Percentiles rank a stretch among this genome's conserved stretches.
Evolutionary conservation across 1,140 invertebrate species (phyloP).

Genomic region (Cepaea nemoralis): DNA sequence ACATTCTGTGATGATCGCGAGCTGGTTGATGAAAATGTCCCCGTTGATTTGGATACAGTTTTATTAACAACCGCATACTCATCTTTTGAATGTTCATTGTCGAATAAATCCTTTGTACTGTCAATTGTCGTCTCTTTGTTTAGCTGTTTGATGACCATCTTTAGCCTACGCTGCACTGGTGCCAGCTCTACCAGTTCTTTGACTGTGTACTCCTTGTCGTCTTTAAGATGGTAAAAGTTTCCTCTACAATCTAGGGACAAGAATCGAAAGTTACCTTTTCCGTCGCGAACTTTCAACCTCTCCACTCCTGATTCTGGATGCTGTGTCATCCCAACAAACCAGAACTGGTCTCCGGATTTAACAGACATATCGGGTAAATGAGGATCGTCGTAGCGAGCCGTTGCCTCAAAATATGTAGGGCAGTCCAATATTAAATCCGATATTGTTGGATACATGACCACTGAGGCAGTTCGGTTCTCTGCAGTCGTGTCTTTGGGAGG

Average conservation of each 20-base stretch:
- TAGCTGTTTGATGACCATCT: background rate
- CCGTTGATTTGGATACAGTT: background rate
- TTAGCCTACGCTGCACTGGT: slow-evolving; percentile 41
- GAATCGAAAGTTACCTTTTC: slow-evolving; percentile 31
- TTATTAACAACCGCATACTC: background rate
- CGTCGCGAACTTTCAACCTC: slow-evolving; percentile 41
- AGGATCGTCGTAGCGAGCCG: slow-evolving; percentile 44
- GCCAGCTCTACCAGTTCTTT: slow-evolving; percentile 47
- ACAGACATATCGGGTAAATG: slow-evolving; percentile 46
- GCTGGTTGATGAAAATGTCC: background rate
- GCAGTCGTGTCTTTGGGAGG: slow-evolving; percentile 40
- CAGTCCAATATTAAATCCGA: slow-evolving; percentile 48
- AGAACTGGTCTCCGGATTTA: slow-evolving; percentile 44
- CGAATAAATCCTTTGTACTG: background rate
- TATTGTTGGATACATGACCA: slow-evolving; percentile 46
- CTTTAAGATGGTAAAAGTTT: slow-evolving; percentile 41
- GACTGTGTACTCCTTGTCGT: slow-evolving; percentile 41
- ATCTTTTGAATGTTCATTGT: background rate
- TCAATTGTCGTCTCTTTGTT: no score
- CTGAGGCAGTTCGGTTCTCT: slow-evolving; percentile 25
- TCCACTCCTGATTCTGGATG: slow-evolving; percentile 23
- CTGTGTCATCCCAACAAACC: slow-evolving; percentile 37
- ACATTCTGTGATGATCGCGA: background rate
- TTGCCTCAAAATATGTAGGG: slow-evolving; percentile 50
- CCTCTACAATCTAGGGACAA: slow-evolving; percentile 41